A percentile compares a stretch with the other conserved stretches of the same genome.
phyloP scores from a whole-genome alignment of 2,888 invertebrate genomes.

The Polydrusus cervinus region DNA sequence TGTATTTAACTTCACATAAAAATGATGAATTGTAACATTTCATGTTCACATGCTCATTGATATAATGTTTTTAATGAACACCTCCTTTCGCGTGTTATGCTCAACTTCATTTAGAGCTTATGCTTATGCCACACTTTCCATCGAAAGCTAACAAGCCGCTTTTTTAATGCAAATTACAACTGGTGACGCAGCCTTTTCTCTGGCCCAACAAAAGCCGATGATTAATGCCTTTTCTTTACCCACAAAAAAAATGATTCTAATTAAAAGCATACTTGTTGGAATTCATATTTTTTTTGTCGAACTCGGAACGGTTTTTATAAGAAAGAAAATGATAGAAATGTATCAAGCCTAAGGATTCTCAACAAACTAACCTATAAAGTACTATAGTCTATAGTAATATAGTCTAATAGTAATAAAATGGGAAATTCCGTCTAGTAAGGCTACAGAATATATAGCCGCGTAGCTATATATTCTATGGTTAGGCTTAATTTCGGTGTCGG shows the following conservation, averaged over 20 bases:
- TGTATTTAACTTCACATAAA: neutral
- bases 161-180: conserved; percentile 9
- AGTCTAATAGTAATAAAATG: no score
- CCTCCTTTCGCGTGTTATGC: neutral
- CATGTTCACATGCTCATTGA: neutral
- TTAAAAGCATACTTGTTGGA: neutral
- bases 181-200: neutral
- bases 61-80: neutral
- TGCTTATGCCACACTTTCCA: neutral
- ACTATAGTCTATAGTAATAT: no score
- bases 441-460: no score
- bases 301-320: neutral
- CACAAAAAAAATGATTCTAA: neutral
- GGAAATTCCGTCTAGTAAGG: no score
- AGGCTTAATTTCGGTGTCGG: no score
- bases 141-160: neutral
- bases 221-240: conserved; percentile 4
- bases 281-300: neutral
- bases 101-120: neutral
- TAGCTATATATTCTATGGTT: no score
- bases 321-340: neutral
- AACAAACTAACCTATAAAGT: no score
- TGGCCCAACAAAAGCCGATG: conserved; percentile 2
- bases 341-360: neutral
- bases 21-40: neutral